A percentile compares a stretch with the other conserved stretches of the same genome.
phyloP scores from a whole-genome alignment of 2,888 invertebrate genomes.

The Mayetiola destructor region DNA sequence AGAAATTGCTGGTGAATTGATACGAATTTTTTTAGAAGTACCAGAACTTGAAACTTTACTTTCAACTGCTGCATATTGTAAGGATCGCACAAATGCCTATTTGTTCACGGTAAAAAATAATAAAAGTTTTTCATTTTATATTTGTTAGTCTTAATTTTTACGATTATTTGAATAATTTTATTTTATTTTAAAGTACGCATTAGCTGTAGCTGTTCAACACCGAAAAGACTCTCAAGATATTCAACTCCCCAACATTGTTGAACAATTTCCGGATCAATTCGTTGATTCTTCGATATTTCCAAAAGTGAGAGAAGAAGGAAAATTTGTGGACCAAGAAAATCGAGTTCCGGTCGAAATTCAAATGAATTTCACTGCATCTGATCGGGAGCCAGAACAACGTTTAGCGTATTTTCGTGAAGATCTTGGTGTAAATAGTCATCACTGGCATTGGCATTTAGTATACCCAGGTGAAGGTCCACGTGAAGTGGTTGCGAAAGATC shows the following conservation, averaged over 20 bases:
- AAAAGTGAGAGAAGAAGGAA: slow-evolving; percentile 52
- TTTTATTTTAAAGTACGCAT: slow-evolving; percentile 42
- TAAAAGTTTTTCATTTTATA: not conserved
- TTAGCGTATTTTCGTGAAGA: slow-evolving; percentile 68
- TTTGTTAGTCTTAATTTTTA: not conserved
- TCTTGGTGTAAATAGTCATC: slow-evolving; percentile 63
- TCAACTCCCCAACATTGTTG: slow-evolving; percentile 56
- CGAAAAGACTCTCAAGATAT: slow-evolving; percentile 33
- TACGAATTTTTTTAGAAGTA: slow-evolving; percentile 52
- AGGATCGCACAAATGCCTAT: slow-evolving; percentile 63
- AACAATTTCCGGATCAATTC: slow-evolving; percentile 71
- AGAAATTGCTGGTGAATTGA: slow-evolving; percentile 52
- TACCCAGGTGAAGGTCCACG: slow-evolving; percentile 46
- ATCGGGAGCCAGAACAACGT: slow-evolving; percentile 54
- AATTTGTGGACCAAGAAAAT: slow-evolving; percentile 37
- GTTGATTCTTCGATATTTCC: slow-evolving; percentile 58
- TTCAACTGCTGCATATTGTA: slow-evolving; percentile 51
- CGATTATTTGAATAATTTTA: not conserved
- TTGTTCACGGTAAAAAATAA: slow-evolving; percentile 40
- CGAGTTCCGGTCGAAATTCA: slow-evolving; percentile 48
- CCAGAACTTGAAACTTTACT: slow-evolving; percentile 45
- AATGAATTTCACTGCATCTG: slow-evolving; percentile 51
- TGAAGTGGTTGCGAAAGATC: slow-evolving; percentile 54
- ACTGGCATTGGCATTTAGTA: slow-evolving; percentile 77
- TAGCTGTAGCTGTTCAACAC: slow-evolving; percentile 61